Percentiles rank a stretch among this genome's conserved stretches.
Conservation (phyloP, 2,113 vertebrate species). For the Odocoileus virginianus region DNA sequence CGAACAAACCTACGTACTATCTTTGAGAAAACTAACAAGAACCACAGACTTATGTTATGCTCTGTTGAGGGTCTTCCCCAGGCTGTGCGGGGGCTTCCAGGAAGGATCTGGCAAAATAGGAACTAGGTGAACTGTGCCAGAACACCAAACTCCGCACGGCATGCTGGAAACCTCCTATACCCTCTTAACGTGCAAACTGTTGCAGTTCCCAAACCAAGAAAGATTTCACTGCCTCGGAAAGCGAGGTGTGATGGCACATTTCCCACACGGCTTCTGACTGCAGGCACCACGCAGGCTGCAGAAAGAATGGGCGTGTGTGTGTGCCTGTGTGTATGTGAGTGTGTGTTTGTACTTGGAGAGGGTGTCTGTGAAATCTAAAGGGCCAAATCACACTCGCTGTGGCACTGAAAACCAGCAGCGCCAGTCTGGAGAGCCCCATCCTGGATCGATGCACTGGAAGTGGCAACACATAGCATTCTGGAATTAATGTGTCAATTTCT, state of each 20-base stretch:
- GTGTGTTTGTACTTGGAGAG: constrained; percentile 60
- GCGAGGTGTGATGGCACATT: constrained; percentile 58
- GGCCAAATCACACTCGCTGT: constrained; percentile 5
- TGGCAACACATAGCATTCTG: constrained; percentile 35
- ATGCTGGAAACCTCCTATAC: constrained; percentile 39
- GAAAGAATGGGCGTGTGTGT: neutral
- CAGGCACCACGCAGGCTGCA: constrained; percentile 6
- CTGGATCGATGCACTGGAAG: neutral
- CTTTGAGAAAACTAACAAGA: constrained; percentile 7
- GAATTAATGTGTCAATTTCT: constrained; percentile 19
- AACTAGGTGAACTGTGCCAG: neutral
- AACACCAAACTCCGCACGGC: neutral
- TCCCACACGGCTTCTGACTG: constrained; percentile 32
- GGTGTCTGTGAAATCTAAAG: constrained; percentile 71
- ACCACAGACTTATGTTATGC: neutral
- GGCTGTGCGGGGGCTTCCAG: neutral
- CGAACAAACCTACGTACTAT: neutral
- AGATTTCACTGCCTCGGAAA: constrained; percentile 38
- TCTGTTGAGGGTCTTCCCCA: constrained; percentile 6
- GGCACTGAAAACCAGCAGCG: constrained; percentile 28
- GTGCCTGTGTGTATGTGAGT: neutral
- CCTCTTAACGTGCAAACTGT: constrained; percentile 30
- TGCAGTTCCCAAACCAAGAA: constrained; percentile 53
- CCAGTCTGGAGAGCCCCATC: constrained; percentile 17
- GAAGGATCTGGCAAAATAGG: constrained; percentile 26